A percentile compares a stretch with the other conserved stretches of the same genome.
phyloP scores from a whole-genome alignment of 2,888 invertebrate species.

The Galerucella calmariensis region DNA sequence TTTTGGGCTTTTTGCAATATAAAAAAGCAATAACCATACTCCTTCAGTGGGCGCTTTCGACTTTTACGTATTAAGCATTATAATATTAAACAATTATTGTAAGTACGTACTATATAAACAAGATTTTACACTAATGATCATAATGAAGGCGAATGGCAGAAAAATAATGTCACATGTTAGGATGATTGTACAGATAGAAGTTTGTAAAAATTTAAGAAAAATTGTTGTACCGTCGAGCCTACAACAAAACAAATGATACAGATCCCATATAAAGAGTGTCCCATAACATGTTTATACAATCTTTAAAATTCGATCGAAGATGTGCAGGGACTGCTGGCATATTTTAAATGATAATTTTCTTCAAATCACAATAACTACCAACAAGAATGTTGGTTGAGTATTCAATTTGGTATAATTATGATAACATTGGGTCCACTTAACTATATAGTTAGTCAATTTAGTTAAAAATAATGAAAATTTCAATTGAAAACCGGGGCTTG shows the following conservation, averaged over 20 bases:
- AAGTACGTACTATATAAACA: conserved; percentile 67
- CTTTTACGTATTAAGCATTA: conserved; percentile 65
- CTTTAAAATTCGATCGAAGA: neutral
- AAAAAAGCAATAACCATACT: conserved; percentile 69
- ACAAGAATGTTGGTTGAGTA: no score
- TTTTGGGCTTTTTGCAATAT: conserved; percentile 69
- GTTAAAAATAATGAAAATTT: no score
- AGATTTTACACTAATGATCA: conserved; percentile 68
- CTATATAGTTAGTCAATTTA: no score
- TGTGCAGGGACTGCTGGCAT: no score
- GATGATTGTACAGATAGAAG: conserved; percentile 67
- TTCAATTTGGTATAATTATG: no score
- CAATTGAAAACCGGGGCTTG: no score
- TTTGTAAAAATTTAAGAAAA: conserved; percentile 63
- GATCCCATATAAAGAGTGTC: conserved; percentile 20
- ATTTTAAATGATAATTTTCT: no score
- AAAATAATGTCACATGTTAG: conserved; percentile 53
- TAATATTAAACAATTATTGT: conserved; percentile 64
- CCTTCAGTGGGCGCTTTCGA: conserved; percentile 68
- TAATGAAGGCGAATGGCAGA: conserved; percentile 62
- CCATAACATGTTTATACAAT: neutral
- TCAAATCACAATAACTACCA: no score
- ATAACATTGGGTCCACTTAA: no score
- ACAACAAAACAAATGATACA: neutral
- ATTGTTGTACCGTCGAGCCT: conserved; percentile 62